phyloP scores from a whole-genome alignment of 2,888 invertebrate genomes.

The Metallyticus violacea region DNA sequence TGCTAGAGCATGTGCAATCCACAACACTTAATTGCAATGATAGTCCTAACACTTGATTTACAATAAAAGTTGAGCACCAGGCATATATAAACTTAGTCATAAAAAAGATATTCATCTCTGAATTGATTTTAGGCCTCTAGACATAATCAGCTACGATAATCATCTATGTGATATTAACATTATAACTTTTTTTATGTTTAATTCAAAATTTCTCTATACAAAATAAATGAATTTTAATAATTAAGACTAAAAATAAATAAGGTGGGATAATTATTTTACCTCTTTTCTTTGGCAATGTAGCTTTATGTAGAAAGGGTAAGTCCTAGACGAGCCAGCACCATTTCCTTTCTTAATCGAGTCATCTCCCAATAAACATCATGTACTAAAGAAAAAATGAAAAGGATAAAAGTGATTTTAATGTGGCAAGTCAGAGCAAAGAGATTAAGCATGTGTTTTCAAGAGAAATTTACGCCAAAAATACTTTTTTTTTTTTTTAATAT shows the following conservation, averaged over 20 bases:
- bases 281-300: neutral
- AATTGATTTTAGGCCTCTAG: neutral
- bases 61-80: too few relatives aligned
- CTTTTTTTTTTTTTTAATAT: too few relatives aligned
- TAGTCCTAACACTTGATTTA: too few relatives aligned
- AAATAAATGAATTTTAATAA: too few relatives aligned
- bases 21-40: too few relatives aligned
- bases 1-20: too few relatives aligned
- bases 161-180: neutral
- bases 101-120: neutral
- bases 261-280: neutral
- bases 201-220: neutral
- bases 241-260: neutral
- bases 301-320: conserved; percentile 46
- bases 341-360: conserved; percentile 66
- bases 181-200: neutral
- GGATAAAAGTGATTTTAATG: neutral
- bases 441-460: too few relatives aligned
- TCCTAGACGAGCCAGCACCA: conserved; percentile 69
- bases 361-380: conserved; percentile 75
- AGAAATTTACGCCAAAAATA: too few relatives aligned
- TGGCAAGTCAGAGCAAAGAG: too few relatives aligned
- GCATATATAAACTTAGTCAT: too few relatives aligned
- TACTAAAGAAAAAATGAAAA: conserved; percentile 49
- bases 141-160: too few relatives aligned